Evolutionary conservation across 2,797 vertebrate genomes (phyloP).

Genomic region (Phrynocephalus vlangalii): DNA sequence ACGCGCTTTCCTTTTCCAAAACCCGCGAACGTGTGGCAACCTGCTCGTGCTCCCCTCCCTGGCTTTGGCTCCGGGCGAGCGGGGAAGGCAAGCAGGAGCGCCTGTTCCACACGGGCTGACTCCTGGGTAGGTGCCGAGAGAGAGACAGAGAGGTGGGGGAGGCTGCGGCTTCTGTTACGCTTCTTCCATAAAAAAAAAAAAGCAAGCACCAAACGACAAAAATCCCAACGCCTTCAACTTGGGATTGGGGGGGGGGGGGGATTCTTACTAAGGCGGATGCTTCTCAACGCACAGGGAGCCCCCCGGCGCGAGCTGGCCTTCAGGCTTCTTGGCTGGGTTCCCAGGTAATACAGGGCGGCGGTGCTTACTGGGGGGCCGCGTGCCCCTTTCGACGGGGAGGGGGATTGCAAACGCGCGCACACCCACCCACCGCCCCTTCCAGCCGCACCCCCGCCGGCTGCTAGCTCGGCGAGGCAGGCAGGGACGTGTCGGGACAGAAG

Average conservation of each 20-base stretch:
- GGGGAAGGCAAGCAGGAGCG: neutral
- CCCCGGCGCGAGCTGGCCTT: neutral
- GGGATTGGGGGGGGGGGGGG: too few relatives aligned
- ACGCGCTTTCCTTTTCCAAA: neutral
- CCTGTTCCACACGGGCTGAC: neutral
- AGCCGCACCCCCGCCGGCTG: too few relatives aligned
- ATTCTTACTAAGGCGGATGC: neutral
- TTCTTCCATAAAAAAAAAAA: too few relatives aligned
- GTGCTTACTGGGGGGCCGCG: too few relatives aligned
- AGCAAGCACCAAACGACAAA: too few relatives aligned
- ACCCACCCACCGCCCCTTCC: too few relatives aligned
- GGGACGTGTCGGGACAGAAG: neutral
- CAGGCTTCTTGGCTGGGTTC: neutral
- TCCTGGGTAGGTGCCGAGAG: neutral
- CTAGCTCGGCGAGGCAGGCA: too few relatives aligned
- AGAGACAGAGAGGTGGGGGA: neutral
- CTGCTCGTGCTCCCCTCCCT: neutral
- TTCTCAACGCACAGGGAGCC: neutral
- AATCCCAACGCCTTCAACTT: neutral
- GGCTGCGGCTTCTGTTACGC: neutral
- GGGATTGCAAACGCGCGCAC: neutral
- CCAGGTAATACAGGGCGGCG: neutral
- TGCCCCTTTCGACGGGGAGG: neutral
- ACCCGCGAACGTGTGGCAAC: conserved; percentile 12
- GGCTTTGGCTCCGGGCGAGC: neutral